phyloP scores from a whole-genome alignment of 2,113 vertebrate species.

The Riparia riparia region DNA sequence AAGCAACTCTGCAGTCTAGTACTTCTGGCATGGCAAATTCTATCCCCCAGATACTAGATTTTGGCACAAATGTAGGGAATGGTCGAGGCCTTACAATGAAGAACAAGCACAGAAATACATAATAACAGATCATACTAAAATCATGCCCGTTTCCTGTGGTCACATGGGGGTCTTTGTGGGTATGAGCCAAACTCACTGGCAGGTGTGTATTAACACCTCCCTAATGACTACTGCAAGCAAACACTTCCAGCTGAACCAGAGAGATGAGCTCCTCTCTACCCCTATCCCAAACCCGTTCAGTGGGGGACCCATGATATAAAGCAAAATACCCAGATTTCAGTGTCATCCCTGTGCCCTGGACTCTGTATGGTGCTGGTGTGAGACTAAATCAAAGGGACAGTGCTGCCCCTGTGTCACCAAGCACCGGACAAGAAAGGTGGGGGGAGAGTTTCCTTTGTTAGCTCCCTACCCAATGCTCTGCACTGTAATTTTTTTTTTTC shows the following conservation, averaged over 20 bases:
- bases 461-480: not conserved
- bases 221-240: not conserved
- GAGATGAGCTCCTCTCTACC: not conserved
- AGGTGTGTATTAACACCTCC: not conserved
- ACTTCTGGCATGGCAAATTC: not conserved
- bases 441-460: not conserved
- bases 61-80: not conserved
- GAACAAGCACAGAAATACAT: not conserved
- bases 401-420: not conserved
- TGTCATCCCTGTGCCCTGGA: not conserved
- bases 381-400: not conserved
- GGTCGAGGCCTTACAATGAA: not conserved
- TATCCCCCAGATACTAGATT: not conserved
- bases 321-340: not conserved
- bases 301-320: not conserved
- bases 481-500: not conserved
- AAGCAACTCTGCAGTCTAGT: not conserved
- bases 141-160: not conserved
- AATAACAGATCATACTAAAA: not conserved
- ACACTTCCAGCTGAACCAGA: not conserved
- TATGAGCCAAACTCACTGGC: not conserved
- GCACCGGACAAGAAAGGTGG: not conserved
- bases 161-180: not conserved
- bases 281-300: not conserved
- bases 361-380: not conserved